These are phyloP conservation scores for Spodoptera litura DNA, from an alignment of 1,140 invertebrate species.

Conservation along the genomic window DNA sequence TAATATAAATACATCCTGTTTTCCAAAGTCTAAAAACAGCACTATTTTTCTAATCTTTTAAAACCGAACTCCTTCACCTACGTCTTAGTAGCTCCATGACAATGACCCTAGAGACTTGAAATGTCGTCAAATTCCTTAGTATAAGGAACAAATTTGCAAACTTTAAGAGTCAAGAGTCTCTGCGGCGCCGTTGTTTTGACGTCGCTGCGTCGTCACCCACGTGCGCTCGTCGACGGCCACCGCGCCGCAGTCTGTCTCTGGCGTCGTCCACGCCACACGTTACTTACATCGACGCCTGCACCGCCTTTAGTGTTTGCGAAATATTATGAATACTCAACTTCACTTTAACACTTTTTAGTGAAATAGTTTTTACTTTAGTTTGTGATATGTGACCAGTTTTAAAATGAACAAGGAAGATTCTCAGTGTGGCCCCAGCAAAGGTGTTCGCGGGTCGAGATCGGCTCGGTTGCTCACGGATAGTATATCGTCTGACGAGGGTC, in stretches of 20 bases:
- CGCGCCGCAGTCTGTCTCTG: constrained; percentile 73
- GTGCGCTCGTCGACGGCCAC: constrained; percentile 63
- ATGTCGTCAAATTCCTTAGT: not conserved
- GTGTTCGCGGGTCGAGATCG: constrained; percentile 61
- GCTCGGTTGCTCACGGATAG: constrained; percentile 73
- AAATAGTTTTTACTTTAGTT: constrained; percentile 53
- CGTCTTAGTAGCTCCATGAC: too few relatives aligned
- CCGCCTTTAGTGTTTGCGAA: constrained; percentile 56
- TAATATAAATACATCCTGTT: too few relatives aligned
- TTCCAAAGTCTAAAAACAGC: too few relatives aligned
- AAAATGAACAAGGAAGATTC: constrained; percentile 75
- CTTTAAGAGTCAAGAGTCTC: constrained; percentile 32
- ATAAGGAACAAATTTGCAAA: constrained; percentile 20
- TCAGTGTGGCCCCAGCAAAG: constrained; percentile 61
- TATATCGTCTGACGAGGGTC: constrained; percentile 77
- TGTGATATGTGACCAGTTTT: constrained; percentile 60
- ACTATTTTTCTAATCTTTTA: too few relatives aligned
- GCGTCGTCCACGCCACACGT: constrained; percentile 71
- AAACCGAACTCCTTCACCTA: not conserved
- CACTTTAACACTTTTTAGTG: constrained; percentile 46
- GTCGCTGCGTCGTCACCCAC: constrained; percentile 64
- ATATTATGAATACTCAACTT: constrained; percentile 62
- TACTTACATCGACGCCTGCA: constrained; percentile 47
- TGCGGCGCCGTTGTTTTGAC: constrained; percentile 67
- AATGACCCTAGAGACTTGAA: not conserved